Evolutionary conservation across 2,888 invertebrate genomes (phyloP), one percentile per base, ranked within the genome.

Genomic region (Willowsia nigromaculata): DNA sequence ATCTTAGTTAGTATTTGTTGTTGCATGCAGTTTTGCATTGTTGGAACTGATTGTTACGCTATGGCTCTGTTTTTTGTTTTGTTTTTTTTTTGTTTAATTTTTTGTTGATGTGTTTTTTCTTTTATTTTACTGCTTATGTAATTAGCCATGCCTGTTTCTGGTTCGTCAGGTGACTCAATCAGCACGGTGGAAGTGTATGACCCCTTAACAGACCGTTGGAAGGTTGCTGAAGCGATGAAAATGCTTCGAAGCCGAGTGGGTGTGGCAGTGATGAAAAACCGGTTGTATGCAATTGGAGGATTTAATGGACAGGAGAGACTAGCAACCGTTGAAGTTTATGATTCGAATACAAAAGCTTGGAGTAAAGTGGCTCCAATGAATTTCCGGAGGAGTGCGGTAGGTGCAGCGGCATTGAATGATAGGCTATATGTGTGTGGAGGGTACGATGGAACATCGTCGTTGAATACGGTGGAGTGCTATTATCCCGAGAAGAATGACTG

Each of bases 101-200:
- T n/a, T n/a, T n/a, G n/a, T n/a, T n/a, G n/a, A n/a, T n/a, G n/a
- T n/a, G n/a, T n/a, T n/a, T n/a, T n/a, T n/a, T 50, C 50, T 11
- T 50, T 4, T 50, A 11, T 40, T 13, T 22, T 2, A 40, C 22
- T 3, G 27, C 7, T n/a, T 0, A 18, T 15, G 22, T 22, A 22
- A 59, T 59, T 22, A 3, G 27, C 5, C 13, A 4, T n/a, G n/a
- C n/a, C n/a, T n/a, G n/a, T n/a, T n/a, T n/a, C n/a, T n/a, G n/a
- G n/a, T n/a, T n/a, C n/a, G n/a, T n/a, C 93, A 95, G 96, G 96
- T 56, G 97, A 97, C 93, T 97, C 97, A 0, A 94, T 97, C 68
- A 96, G 96, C 92, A 97, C 97, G 0, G 97, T 97, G 0, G 97
- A 98, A 94, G 96, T 96, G 92, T 97, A 96, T 93, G 97, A 97